These are phyloP conservation scores for Lumbricus terrestris DNA, from an alignment of 2,888 invertebrate species.

Conservation along the genomic window DNA sequence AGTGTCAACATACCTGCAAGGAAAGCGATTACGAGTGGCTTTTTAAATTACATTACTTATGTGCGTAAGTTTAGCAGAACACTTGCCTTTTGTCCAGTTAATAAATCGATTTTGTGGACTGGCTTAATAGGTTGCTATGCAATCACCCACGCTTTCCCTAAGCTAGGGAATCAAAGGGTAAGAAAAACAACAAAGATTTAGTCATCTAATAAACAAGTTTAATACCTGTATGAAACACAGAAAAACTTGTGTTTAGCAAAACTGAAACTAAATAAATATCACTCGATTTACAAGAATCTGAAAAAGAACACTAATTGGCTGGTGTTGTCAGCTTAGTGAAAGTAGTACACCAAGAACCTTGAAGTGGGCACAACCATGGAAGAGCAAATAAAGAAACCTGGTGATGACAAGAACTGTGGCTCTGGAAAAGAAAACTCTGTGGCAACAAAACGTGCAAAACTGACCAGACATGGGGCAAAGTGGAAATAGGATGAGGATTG, in stretches of 20 bases:
- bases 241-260: neutral
- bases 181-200: slow-evolving; percentile 53
- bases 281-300: neutral
- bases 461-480: neutral
- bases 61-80: slow-evolving; percentile 24
- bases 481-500: slow-evolving; percentile 3
- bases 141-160: slow-evolving; percentile 62
- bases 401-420: too few species aligned
- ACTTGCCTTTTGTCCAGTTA: slow-evolving; percentile 35
- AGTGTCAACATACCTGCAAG: neutral
- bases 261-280: neutral
- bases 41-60: slow-evolving; percentile 15
- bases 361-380: neutral
- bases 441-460: neutral
- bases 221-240: slow-evolving; percentile 14
- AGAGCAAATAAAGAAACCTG: neutral
- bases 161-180: slow-evolving; percentile 62
- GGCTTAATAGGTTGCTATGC: slow-evolving; percentile 26
- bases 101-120: slow-evolving; percentile 20
- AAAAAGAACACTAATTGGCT: neutral
- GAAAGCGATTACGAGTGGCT: neutral
- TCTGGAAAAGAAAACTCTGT: too few species aligned
- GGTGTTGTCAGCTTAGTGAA: neutral
- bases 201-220: slow-evolving; percentile 6
- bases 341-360: neutral